A percentile compares a stretch with the other conserved stretches of the same genome.
These are phyloP conservation scores for Bambusicola thoracicus DNA, from an alignment of 2,113 vertebrate species.

Conservation along the genomic window DNA sequence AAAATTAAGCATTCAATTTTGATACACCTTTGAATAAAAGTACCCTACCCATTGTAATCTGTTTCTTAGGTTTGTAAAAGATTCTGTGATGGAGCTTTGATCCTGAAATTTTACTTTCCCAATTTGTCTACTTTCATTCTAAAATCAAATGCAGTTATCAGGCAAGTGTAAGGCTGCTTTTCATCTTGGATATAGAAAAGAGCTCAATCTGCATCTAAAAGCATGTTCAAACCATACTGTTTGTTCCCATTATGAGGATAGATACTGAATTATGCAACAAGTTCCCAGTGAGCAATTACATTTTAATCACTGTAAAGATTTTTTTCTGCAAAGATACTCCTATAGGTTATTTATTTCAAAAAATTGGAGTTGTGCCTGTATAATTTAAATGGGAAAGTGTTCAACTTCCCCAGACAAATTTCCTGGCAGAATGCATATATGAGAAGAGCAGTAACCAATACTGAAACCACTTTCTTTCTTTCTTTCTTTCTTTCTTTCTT, in stretches of 20 bases:
- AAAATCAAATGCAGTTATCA: slow-evolving; percentile 55
- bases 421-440: slow-evolving; percentile 29
- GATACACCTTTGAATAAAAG: slow-evolving; percentile 52
- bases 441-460: slow-evolving; percentile 1
- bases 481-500: too few species aligned
- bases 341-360: slow-evolving; percentile 49
- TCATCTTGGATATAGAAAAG: slow-evolving; percentile 51
- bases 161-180: slow-evolving; percentile 47
- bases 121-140: slow-evolving; percentile 56
- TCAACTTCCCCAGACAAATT: slow-evolving; percentile 24
- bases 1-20: slow-evolving; percentile 56
- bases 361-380: background rate
- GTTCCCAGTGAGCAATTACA: slow-evolving; percentile 54
- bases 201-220: slow-evolving; percentile 67
- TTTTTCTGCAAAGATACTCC: slow-evolving; percentile 19
- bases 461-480: background rate
- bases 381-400: slow-evolving; percentile 2
- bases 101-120: slow-evolving; percentile 50
- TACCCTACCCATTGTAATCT: slow-evolving; percentile 31
- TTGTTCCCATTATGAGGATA: slow-evolving; percentile 53
- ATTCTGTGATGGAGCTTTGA: slow-evolving; percentile 56
- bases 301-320: slow-evolving; percentile 56
- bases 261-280: slow-evolving; percentile 53
- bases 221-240: slow-evolving; percentile 26
- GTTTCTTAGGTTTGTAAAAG: slow-evolving; percentile 44